Evolutionary conservation across 2,113 vertebrate genomes (phyloP).

Genomic region (Potamarius usumacintae): DNA sequence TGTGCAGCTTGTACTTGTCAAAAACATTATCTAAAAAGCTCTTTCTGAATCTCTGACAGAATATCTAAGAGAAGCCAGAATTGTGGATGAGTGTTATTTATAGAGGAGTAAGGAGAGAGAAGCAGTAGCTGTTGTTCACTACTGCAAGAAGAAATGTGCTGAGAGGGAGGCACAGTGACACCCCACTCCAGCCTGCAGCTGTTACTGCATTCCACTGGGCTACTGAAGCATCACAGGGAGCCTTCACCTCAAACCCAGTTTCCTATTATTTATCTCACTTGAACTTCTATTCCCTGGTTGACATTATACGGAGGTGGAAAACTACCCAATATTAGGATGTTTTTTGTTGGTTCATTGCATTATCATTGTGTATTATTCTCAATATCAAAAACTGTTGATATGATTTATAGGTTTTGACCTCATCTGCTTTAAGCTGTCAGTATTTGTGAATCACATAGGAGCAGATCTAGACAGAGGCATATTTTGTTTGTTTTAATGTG

Average conservation of each 20-base stretch:
- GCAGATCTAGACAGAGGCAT: background rate
- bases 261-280: background rate
- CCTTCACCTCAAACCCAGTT: slow-evolving; percentile 7
- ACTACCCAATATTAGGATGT: background rate
- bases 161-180: slow-evolving; percentile 44
- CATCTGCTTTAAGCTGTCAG: background rate
- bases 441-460: background rate
- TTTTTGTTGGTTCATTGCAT: too few relatives aligned
- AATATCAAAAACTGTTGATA: background rate
- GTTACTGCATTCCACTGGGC: slow-evolving; percentile 47
- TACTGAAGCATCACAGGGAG: slow-evolving; percentile 14
- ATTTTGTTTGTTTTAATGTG: background rate
- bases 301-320: background rate
- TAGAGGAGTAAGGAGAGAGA: slow-evolving; percentile 24
- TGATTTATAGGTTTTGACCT: background rate
- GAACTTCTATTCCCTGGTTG: background rate
- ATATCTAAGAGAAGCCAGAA: slow-evolving; percentile 14
- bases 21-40: background rate
- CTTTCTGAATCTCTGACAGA: background rate
- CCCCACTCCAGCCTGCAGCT: slow-evolving; percentile 45
- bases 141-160: slow-evolving; percentile 47
- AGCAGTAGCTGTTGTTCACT: slow-evolving; percentile 30
- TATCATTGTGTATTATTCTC: background rate
- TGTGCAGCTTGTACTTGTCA: background rate
- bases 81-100: slow-evolving; percentile 46